Evolutionary conservation across 2,113 vertebrate genomes (phyloP), one percentile per base, ranked within the genome.

Genomic region (Anser cygnoides): DNA sequence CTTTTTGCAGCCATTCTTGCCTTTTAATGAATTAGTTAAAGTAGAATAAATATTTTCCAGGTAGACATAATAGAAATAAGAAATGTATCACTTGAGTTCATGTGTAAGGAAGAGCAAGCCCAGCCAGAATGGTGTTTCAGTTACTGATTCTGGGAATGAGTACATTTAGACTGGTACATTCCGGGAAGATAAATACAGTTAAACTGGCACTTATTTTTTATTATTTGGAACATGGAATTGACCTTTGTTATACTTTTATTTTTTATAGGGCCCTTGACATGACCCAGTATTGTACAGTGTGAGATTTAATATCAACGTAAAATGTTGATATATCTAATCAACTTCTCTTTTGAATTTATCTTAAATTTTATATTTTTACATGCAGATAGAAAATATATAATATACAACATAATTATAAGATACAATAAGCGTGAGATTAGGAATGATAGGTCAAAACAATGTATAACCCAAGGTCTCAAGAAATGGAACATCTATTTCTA

Each of bases 11-110:
- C 3, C 2, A 67, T 41, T 84, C 80, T 52, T 84, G 10, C 5
- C 18, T 95, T 95, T 66, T 87, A 22, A 21, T 62, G 37, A 78
- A 65, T 39, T 87, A 77, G 87, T 90, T 67, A 71, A 68, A 62
- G 89, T 82, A 79, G 49, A 93, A 77, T 1, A 88, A 86, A 70
- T 89, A 87, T 77, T 87, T 97, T 89, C 67, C 73, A 84, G 63
- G 49, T 91, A 62, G 37, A 87, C 13, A 57, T 73, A 81, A 68
- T 29, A 72, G 18, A 26, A 85, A 93, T 50, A 90, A 70, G 14
- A 35, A 91, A 79, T 63, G 23, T 46, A 70, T 84, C 10, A 70
- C 21, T 76, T 93, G 23, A 73, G 50, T 94, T 96, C 21, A 84
- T 82, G 77, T 67, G 10, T 25, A 78, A 93, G 26, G 33, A 58